A percentile compares a stretch with the other conserved stretches of the same genome.
Evolutionary conservation across 2,888 invertebrate species (phyloP).

Genomic region (Biston betularia): DNA sequence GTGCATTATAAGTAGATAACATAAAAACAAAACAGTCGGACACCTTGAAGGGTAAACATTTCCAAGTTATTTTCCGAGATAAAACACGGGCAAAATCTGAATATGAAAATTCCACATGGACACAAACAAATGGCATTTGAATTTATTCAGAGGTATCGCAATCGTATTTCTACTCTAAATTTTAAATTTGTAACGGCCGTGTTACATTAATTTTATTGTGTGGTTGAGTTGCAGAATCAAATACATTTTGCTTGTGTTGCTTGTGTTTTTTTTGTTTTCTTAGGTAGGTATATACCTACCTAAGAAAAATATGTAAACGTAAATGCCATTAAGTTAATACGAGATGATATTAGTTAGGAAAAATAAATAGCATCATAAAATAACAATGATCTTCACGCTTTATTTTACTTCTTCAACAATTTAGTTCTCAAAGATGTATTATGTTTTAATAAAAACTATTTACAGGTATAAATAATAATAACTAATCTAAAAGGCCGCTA

Average conservation of each 20-base stretch:
- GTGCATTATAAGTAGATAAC: slow-evolving; percentile 9
- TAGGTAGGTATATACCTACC: background rate
- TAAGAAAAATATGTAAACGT: too few species aligned
- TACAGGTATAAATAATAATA: too few species aligned
- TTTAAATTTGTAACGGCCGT: slow-evolving; percentile 73
- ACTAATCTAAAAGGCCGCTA: too few species aligned
- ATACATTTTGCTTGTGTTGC: slow-evolving; percentile 2
- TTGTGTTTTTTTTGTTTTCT: too few species aligned
- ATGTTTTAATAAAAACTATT: too few species aligned
- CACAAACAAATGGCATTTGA: slow-evolving; percentile 67
- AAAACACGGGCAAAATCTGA: slow-evolving; percentile 59
- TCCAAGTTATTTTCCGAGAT: slow-evolving; percentile 31
- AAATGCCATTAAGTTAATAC: too few species aligned
- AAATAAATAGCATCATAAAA: too few species aligned
- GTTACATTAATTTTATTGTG: slow-evolving; percentile 71
- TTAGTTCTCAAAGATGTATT: too few species aligned
- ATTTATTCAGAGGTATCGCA: slow-evolving; percentile 67
- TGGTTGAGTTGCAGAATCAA: slow-evolving; percentile 40
- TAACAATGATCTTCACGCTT: too few species aligned
- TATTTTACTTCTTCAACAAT: too few species aligned
- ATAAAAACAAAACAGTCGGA: slow-evolving; percentile 37
- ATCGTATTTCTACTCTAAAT: slow-evolving; percentile 72
- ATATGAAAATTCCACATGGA: slow-evolving; percentile 70
- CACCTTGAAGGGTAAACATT: slow-evolving; percentile 44
- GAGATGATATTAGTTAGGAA: too few species aligned